Base-by-base conservation (phyloP, 2,888 invertebrate genomes). In the Hybos culiciformis region DNA sequence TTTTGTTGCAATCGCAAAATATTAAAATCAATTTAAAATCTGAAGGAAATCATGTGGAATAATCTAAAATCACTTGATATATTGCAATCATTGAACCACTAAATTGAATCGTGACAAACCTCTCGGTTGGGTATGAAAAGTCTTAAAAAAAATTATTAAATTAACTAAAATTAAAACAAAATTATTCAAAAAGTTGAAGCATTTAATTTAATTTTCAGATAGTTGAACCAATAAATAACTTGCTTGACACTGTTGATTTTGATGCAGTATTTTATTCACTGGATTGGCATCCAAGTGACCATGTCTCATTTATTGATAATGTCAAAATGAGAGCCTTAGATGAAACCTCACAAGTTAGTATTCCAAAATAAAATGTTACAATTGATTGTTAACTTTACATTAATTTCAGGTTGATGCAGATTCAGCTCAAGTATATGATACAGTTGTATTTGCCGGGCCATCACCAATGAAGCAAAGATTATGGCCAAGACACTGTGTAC, bases 401-500 rank as follows among this genome's bases (percentile, higher is more conserved):
- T 45, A 38, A 15, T 37, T 39, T n/a, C 26, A 80, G 80, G 69
- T 85, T 36, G 72, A 75, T 34, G 77, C 79, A 4, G 83, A 84
- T 54, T 78, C 80, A 39, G 87, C 85, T 0, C 76, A 80, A 57
- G 78, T 85, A 1, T 87, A 86, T 60, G 94, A 96, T 63, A 88
- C 86, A 0, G 92, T 96, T n/a, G 77, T 85, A 46, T 96, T 96
- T 67, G 83, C 82, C 44, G 87, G 88, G 2, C 83, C 84, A 7
- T 84, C 87, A 9, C 74, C 80, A 21, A 80, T 83, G 72, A 82
- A 80, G 56, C 96, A 96, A 67, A 78, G 85, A 14, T 70, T 97
- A 37, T 97, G 96, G 93, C 97, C 96, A 9, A 73, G 83, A 2
- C 97, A 97, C 66, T 97, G 96, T 66, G 90, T 96, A 9, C 92